Conservation (phyloP, 2,888 invertebrate genomes). For the Dinocampus coccinellae region DNA sequence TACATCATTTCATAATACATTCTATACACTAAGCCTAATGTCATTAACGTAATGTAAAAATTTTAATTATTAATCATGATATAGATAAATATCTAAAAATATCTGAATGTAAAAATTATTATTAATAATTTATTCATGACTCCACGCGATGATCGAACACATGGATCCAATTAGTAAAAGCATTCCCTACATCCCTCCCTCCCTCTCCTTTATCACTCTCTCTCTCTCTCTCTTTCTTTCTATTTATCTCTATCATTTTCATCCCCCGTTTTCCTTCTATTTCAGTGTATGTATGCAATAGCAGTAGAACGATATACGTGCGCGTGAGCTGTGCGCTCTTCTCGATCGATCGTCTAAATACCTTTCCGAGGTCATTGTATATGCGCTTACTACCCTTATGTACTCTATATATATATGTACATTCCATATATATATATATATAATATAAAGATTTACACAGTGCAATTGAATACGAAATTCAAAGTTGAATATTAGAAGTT, state of each 20-base stretch:
- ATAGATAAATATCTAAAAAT: too few relatives aligned
- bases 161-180: slow-evolving; percentile 62
- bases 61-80: too few relatives aligned
- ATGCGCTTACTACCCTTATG: slow-evolving; percentile 25
- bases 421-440: not conserved
- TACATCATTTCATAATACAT: too few relatives aligned
- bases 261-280: too few relatives aligned
- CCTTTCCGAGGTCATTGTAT: slow-evolving; percentile 39
- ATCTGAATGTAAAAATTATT: not conserved
- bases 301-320: slow-evolving; percentile 44
- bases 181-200: too few relatives aligned
- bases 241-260: too few relatives aligned
- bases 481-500: slow-evolving; percentile 2
- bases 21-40: too few relatives aligned
- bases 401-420: slow-evolving; percentile 10
- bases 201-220: too few relatives aligned
- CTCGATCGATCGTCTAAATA: slow-evolving; percentile 55
- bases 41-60: too few relatives aligned
- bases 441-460: not conserved
- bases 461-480: slow-evolving; percentile 27
- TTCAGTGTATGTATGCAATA: too few relatives aligned
- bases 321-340: slow-evolving; percentile 41
- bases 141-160: slow-evolving; percentile 57
- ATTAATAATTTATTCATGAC: slow-evolving; percentile 32
- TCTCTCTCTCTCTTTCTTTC: too few relatives aligned